Percentiles rank a stretch among this genome's conserved stretches.
phyloP scores from a whole-genome alignment of 2,113 vertebrate genomes.

The Mesitornis unicolor region DNA sequence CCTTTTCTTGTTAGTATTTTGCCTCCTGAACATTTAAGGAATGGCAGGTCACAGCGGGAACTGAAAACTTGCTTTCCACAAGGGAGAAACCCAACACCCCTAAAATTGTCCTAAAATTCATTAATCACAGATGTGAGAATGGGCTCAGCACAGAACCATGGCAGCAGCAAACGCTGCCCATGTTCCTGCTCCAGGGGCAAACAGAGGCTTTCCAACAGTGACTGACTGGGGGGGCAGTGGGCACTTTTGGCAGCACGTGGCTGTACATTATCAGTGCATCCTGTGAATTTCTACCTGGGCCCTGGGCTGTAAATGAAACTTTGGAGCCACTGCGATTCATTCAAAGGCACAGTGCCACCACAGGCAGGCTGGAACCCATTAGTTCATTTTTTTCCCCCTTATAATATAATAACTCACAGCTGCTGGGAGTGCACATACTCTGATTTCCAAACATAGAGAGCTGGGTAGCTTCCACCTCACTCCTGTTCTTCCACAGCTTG shows the following conservation, averaged over 20 bases:
- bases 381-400: not conserved
- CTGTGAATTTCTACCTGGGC: not conserved
- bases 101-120: not conserved
- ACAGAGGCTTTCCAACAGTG: accelerated
- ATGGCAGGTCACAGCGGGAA: not conserved
- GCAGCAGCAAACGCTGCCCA: accelerated
- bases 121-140: not conserved
- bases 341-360: not conserved
- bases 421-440: not conserved
- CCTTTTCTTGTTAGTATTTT: not conserved
- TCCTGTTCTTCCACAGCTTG: not conserved
- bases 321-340: not conserved
- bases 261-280: not conserved
- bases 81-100: not conserved
- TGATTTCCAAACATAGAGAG: not conserved
- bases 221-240: accelerated
- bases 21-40: not conserved
- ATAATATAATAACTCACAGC: not conserved
- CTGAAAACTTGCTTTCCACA: not conserved
- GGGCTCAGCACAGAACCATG: not conserved
- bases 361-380: constrained; percentile 3
- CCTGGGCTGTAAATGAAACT: not conserved
- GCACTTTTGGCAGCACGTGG: not conserved
- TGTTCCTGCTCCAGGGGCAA: not conserved
- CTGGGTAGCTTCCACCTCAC: not conserved